Conservation (phyloP, 2,797 vertebrate species). For the Micropoecilia bifurca region DNA sequence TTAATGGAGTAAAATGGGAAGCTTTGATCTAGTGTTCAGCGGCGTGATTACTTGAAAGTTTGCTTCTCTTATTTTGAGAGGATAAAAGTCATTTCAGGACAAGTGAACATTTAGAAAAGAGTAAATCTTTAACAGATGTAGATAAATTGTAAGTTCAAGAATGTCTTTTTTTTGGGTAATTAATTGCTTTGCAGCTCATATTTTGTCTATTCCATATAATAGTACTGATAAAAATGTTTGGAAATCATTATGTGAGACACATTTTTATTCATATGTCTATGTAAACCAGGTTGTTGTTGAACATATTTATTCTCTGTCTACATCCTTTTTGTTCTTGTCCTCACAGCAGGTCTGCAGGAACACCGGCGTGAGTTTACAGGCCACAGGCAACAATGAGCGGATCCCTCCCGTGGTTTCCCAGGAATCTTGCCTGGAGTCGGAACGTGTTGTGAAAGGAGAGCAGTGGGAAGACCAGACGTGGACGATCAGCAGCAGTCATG, state of each 20-base stretch:
- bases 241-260: background rate
- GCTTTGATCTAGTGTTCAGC: background rate
- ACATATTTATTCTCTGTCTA: conserved; percentile 32
- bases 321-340: conserved; percentile 12
- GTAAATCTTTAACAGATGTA: background rate
- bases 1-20: background rate
- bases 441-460: conserved; percentile 54
- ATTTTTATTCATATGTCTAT: background rate
- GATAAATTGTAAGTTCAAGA: background rate
- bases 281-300: conserved; percentile 5
- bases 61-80: background rate
- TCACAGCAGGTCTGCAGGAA: conserved; percentile 35
- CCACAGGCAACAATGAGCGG: conserved; percentile 48
- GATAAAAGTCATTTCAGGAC: background rate
- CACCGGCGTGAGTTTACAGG: conserved; percentile 31
- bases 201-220: background rate
- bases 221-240: background rate
- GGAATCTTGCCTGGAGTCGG: conserved; percentile 51
- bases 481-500: conserved; percentile 78
- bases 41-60: background rate
- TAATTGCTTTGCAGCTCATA: background rate
- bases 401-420: conserved; percentile 61
- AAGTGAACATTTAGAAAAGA: background rate
- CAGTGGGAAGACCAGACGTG: conserved; percentile 29
- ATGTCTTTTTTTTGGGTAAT: too few relatives aligned